A percentile compares a stretch with the other conserved stretches of the same genome.
Conservation (phyloP, 2,797 vertebrate species). For the Ambastaia sidthimunki region DNA sequence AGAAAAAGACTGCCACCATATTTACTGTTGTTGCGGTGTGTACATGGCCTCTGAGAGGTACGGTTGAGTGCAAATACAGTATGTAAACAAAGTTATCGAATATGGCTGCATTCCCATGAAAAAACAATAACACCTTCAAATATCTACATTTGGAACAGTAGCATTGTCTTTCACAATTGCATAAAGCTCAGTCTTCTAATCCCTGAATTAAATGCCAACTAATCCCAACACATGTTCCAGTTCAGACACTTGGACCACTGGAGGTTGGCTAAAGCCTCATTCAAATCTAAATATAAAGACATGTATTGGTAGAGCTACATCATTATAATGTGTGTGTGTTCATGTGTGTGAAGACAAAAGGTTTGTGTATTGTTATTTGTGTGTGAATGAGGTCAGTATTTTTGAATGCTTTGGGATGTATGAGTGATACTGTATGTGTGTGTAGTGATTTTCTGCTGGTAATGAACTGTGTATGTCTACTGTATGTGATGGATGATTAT, state of each 20-base stretch:
- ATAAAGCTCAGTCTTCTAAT: conserved; percentile 76
- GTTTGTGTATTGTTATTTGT: not conserved
- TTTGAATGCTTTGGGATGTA: conserved; percentile 1
- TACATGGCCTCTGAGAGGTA: conserved; percentile 47
- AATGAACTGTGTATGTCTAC: not conserved
- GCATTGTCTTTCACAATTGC: conserved; percentile 72
- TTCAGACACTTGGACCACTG: conserved; percentile 1
- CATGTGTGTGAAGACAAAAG: not conserved
- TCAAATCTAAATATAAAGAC: conserved; percentile 23
- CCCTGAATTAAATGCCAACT: conserved; percentile 80
- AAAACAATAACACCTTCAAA: conserved; percentile 57
- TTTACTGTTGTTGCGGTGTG: not conserved
- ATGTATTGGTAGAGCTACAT: conserved; percentile 18
- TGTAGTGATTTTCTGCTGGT: conserved; percentile 6
- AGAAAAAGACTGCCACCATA: not conserved
- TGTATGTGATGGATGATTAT: not conserved
- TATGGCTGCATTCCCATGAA: conserved; percentile 58
- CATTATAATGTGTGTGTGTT: conserved; percentile 18
- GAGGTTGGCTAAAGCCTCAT: conserved; percentile 54
- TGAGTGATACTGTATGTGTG: conserved; percentile 21
- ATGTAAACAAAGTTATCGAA: conserved; percentile 58
- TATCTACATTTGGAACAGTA: conserved; percentile 57
- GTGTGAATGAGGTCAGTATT: conserved; percentile 21
- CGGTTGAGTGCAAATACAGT: conserved; percentile 50
- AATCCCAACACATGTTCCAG: conserved; percentile 32